A percentile compares a stretch with the other conserved stretches of the same genome.
phyloP scores from a whole-genome alignment of 2,797 vertebrate genomes.

The Amazona finschi region DNA sequence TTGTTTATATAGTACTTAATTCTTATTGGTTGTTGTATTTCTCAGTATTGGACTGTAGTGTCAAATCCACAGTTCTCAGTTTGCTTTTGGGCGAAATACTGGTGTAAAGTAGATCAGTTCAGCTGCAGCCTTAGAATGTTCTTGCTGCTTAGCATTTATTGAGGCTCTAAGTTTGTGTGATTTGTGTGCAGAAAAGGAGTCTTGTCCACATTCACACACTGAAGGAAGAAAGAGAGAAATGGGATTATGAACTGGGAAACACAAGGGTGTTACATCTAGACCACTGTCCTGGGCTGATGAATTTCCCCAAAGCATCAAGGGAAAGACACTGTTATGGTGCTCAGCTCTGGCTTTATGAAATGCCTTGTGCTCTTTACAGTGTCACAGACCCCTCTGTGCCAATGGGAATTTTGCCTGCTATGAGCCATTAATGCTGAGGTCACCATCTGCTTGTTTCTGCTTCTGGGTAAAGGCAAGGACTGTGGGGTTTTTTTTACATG shows the following conservation, averaged over 20 bases:
- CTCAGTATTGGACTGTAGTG: background rate
- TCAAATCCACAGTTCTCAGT: background rate
- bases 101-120: background rate
- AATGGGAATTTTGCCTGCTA: background rate
- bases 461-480: background rate
- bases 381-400: background rate
- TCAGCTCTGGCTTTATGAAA: background rate
- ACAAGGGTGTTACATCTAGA: background rate
- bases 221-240: background rate
- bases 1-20: background rate
- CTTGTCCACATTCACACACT: background rate
- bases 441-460: constrained; percentile 36
- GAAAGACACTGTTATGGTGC: background rate
- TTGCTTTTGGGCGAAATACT: background rate
- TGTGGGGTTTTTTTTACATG: background rate
- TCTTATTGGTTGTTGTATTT: background rate
- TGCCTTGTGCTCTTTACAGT: background rate
- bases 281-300: background rate
- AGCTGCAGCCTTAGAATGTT: background rate
- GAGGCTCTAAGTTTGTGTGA: background rate
- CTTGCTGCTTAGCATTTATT: background rate
- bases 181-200: background rate
- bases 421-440: constrained; percentile 35
- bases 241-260: background rate
- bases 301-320: background rate